Base-by-base conservation (phyloP, 2,888 invertebrate species). In the Scelioninae gen. 1 region DNA sequence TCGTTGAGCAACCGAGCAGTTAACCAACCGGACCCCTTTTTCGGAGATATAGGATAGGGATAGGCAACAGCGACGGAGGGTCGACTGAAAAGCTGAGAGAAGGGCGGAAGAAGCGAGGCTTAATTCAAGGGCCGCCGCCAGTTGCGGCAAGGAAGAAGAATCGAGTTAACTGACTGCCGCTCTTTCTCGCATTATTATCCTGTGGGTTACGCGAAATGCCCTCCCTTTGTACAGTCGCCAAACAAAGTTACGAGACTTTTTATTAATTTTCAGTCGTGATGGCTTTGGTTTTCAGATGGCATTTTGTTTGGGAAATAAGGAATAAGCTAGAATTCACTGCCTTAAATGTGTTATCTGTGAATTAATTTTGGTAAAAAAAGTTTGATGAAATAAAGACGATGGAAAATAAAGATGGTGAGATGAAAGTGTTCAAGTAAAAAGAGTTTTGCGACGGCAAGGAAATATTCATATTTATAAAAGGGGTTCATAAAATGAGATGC, bases 171-270 rank as follows among this genome's bases (percentile, higher is more conserved):
- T 86, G 84, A 79, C 82, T 76, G 83, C 83, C 86, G 87, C 85
- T 88, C 87, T 87, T 88, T 89, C 90, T 89, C 88, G 87, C 89
- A 90, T 84, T 89, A 88, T 89, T 90, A 74, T 82, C 82, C 87
- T 84, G 85, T 83, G 86, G 88, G 81, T 85, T 80, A 78, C 83
- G 82, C 82, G 84, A 87, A 87, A 87, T 87, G 82, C 86, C 85
- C 87, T 89, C 87, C 85, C 83, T 81, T 84, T 83, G 85, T 84
- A 76, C 86, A 69, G 66, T 72, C 78, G 58, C 58, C 63, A 78
- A 79, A 82, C 60, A 82, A 82, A 76, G 71, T 82, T 82, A 82
- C 65, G 58, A 69, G 76, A 72, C 75, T 80, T 80, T 72, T 79
- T 80, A 74, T 80, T 80, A 68, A 74, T 80, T 74, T 80, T 74